Percentiles rank a stretch among this genome's conserved stretches.
Conservation (phyloP, 2,113 vertebrate species). For the Entomyzon cyanotis region DNA sequence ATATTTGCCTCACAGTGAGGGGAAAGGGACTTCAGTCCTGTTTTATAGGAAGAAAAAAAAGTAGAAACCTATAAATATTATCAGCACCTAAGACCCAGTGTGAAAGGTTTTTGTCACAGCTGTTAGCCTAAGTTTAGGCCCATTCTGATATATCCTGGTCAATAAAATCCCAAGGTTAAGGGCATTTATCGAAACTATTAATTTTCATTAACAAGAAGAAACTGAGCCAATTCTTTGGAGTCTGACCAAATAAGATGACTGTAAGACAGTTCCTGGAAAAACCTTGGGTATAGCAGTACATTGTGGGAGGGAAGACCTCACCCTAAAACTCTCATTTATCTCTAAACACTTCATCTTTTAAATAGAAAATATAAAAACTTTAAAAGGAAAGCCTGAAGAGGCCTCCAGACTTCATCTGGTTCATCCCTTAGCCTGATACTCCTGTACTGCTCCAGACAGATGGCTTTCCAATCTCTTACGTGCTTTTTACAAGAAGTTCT, state of each 20-base stretch:
- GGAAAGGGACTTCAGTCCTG: background rate
- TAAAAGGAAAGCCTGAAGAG: background rate
- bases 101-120: background rate
- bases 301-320: background rate
- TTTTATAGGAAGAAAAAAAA: background rate
- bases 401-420: background rate
- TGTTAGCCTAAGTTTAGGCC: background rate
- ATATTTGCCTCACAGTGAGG: background rate
- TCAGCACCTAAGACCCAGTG: background rate
- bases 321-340: background rate
- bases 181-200: background rate
- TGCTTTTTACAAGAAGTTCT: background rate
- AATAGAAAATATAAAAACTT: background rate
- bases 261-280: background rate
- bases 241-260: background rate
- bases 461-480: background rate
- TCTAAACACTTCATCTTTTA: background rate
- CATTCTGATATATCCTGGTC: background rate
- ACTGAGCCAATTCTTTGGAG: background rate
- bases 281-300: background rate
- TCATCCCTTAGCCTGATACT: background rate
- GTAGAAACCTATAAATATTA: background rate
- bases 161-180: background rate
- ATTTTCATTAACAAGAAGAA: slow-evolving; percentile 20
- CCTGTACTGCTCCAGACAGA: background rate